phyloP scores from a whole-genome alignment of 2,797 vertebrate genomes.

The Carduelis carduelis region DNA sequence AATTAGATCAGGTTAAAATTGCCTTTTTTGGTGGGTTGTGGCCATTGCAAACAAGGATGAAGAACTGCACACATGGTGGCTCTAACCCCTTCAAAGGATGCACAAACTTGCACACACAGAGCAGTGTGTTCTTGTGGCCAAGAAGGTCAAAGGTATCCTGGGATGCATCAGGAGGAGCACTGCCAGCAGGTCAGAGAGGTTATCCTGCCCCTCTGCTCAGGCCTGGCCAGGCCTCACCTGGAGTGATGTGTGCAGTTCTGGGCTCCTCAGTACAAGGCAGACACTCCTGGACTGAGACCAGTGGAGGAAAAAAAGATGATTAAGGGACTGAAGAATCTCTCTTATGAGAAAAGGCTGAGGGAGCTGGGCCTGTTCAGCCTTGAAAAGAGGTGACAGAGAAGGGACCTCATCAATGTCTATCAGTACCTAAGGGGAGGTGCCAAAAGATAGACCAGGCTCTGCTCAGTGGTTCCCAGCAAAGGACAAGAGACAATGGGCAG shows the following conservation, averaged over 20 bases:
- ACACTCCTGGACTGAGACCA: not conserved
- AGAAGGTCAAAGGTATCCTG: not conserved
- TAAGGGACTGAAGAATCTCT: not conserved
- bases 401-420: not conserved
- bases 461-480: not conserved
- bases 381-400: rapidly evolving
- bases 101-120: not conserved
- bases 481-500: not conserved
- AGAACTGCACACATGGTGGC: not conserved
- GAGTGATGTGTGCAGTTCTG: not conserved
- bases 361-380: not conserved
- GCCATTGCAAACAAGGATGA: not conserved
- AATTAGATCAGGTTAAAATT: not conserved
- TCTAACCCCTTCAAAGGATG: not conserved
- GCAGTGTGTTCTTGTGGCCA: not conserved
- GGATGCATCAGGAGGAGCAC: not conserved
- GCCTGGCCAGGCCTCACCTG: not conserved
- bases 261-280: not conserved
- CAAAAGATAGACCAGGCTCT: not conserved
- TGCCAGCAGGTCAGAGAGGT: not conserved
- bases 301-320: not conserved
- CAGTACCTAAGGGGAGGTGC: not conserved
- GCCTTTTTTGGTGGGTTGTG: not conserved
- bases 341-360: not conserved
- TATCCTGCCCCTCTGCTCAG: not conserved